These are phyloP conservation scores for Ceramica pisi DNA, from an alignment of 2,888 invertebrate species.

Conservation along the genomic window DNA sequence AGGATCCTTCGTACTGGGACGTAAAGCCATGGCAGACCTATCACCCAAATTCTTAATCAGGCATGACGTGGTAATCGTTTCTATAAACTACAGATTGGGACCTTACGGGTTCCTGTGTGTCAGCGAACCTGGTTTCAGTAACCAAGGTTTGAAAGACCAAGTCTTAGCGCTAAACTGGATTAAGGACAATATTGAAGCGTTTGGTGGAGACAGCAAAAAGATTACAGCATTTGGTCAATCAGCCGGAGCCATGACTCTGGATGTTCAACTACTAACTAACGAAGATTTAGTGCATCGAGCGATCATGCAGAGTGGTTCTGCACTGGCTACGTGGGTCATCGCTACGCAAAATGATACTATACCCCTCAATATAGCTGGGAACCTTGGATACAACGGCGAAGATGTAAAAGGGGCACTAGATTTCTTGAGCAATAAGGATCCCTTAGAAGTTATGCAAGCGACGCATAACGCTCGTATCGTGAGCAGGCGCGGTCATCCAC, in stretches of 20 bases:
- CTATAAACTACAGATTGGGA: conserved; percentile 56
- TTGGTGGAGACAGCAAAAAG: conserved; percentile 50
- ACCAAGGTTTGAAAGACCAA: conserved; percentile 60
- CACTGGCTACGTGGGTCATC: conserved; percentile 49
- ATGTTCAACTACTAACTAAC: conserved; percentile 33
- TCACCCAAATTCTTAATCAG: conserved; percentile 43
- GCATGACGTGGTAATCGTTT: conserved; percentile 47
- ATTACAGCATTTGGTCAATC: conserved; percentile 50
- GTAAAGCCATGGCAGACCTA: conserved; percentile 8
- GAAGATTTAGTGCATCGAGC: conserved; percentile 43
- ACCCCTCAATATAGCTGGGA: conserved; percentile 35
- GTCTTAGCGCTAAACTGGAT: conserved; percentile 49
- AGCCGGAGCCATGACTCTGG: conserved; percentile 53
- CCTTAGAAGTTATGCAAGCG: conserved; percentile 37
- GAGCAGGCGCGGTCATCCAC: conserved; percentile 17
- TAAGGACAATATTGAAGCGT: conserved; percentile 50
- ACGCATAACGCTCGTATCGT: conserved; percentile 12
- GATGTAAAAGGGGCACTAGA: conserved; percentile 29
- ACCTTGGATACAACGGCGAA: conserved; percentile 34
- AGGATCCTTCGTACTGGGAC: conserved; percentile 41
- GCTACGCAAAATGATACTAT: conserved; percentile 40
- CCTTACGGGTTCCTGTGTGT: conserved; percentile 57
- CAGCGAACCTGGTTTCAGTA: conserved; percentile 47
- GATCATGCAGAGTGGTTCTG: conserved; percentile 57
- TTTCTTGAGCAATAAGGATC: conserved; percentile 29